Conservation (phyloP, 2,888 invertebrate species). For the Oscheius sp. region DNA sequence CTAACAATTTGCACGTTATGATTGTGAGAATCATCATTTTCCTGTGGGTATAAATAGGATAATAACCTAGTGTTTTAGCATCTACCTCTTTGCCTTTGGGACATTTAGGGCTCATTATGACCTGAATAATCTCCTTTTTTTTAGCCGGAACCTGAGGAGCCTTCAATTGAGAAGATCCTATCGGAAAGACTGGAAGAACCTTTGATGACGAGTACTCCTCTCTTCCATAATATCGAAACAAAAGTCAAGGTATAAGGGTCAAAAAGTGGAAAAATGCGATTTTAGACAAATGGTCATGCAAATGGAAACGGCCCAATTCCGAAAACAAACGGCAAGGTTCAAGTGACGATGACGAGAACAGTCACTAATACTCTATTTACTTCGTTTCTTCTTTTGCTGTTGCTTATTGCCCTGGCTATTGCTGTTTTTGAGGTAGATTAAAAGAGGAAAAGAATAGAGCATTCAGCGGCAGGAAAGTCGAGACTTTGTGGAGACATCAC, state of each 20-base stretch:
- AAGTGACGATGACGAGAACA: slow-evolving; percentile 5
- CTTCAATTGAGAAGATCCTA: neutral
- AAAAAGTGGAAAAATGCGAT: neutral
- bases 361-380: slow-evolving; percentile 31
- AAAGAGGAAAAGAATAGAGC: neutral
- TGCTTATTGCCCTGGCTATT: slow-evolving; percentile 27
- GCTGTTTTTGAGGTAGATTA: slow-evolving; percentile 32
- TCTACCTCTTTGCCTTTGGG: neutral
- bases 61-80: no score
- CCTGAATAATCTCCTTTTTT: neutral
- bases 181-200: slow-evolving; percentile 7
- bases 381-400: slow-evolving; percentile 27
- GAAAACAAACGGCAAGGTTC: neutral
- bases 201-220: slow-evolving; percentile 21
- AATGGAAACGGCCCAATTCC: slow-evolving; percentile 16
- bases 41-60: neutral
- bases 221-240: slow-evolving; percentile 3
- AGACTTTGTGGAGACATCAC: slow-evolving; percentile 45
- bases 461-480: slow-evolving; percentile 29
- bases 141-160: slow-evolving; percentile 20
- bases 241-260: neutral
- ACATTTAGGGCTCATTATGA: neutral
- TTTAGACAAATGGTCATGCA: slow-evolving; percentile 11
- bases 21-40: neutral
- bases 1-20: neutral